Conservation (phyloP, 2,888 invertebrate genomes). For the Leptopilina syphax region DNA sequence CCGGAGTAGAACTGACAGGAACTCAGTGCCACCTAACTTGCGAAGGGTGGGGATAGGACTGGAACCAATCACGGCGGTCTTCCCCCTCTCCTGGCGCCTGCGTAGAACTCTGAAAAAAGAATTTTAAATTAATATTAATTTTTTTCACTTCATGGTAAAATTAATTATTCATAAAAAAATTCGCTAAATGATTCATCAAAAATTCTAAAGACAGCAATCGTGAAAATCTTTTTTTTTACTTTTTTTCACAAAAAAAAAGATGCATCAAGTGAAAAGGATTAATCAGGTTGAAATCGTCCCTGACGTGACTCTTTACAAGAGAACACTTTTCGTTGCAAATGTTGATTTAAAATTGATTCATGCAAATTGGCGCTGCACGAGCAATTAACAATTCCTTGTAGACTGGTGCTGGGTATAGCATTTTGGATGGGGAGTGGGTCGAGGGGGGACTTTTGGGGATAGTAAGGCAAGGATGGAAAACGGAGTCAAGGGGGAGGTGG, state of each 20-base stretch:
- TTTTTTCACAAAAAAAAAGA: not conserved
- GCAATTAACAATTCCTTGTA: slow-evolving; percentile 77
- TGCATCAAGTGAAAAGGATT: not conserved
- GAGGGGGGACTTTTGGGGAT: slow-evolving; percentile 51
- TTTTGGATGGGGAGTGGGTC: slow-evolving; percentile 60
- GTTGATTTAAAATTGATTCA: slow-evolving; percentile 76
- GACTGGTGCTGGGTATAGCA: slow-evolving; percentile 69
- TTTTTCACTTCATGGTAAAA: no score
- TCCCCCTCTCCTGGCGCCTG: no score
- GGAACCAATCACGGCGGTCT: no score
- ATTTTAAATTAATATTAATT: no score
- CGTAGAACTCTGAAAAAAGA: no score
- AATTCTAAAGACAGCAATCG: no score
- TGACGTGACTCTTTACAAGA: slow-evolving; percentile 37
- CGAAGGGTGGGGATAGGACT: no score
- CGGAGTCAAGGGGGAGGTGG: slow-evolving; percentile 44
- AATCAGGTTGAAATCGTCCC: slow-evolving; percentile 30
- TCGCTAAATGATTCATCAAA: no score
- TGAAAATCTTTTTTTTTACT: no score
- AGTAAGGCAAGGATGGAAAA: slow-evolving; percentile 45
- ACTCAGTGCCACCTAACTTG: no score
- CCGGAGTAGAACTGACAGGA: no score
- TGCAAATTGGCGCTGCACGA: slow-evolving; percentile 76
- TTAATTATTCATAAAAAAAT: no score
- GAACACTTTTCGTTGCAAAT: slow-evolving; percentile 56